A percentile compares a stretch with the other conserved stretches of the same genome.
These are phyloP conservation scores for Psephotus haematonotus DNA, from an alignment of 2,113 vertebrate species.

Conservation along the genomic window DNA sequence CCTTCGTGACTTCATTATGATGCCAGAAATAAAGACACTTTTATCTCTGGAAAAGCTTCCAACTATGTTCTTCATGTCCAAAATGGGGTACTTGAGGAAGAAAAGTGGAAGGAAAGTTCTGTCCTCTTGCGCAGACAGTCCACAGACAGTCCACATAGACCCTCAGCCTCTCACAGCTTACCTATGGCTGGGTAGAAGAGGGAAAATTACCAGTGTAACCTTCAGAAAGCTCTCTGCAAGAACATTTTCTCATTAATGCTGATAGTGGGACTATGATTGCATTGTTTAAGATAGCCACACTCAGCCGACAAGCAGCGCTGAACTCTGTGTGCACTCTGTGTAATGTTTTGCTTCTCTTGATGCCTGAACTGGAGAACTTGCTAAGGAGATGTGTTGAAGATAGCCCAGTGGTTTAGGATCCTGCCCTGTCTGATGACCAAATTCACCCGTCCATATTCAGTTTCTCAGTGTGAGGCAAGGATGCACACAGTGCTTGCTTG, in stretches of 20 bases:
- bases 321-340: background rate
- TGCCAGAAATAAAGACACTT: background rate
- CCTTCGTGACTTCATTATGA: background rate
- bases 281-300: background rate
- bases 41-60: background rate
- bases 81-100: background rate
- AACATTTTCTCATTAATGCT: background rate
- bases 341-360: background rate
- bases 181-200: background rate
- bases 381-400: background rate
- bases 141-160: background rate
- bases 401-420: background rate
- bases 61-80: accelerated
- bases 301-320: background rate
- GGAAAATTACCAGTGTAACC: background rate
- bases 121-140: background rate
- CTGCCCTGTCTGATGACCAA: background rate
- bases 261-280: background rate
- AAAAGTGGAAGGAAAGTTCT: background rate
- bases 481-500: background rate
- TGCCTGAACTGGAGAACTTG: background rate
- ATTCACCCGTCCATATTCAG: background rate
- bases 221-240: background rate
- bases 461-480: background rate
- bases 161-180: background rate